Evolutionary conservation across 1,140 invertebrate genomes (phyloP).

Genomic region (Drosophila sproati): DNA sequence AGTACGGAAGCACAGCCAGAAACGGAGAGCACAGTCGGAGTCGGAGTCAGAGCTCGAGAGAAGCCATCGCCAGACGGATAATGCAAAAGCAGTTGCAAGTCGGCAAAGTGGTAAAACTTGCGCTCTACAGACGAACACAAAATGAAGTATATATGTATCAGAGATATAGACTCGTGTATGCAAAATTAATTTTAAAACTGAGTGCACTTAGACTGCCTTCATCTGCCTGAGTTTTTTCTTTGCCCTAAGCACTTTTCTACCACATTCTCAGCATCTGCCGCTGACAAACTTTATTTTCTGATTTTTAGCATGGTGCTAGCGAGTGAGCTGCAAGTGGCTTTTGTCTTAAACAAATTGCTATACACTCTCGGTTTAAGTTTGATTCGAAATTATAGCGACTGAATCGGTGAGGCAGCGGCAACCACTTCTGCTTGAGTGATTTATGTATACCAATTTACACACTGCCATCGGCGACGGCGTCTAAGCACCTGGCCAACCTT

Average conservation of each 20-base stretch:
- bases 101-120: slow-evolving; percentile 74
- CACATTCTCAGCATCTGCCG: slow-evolving; percentile 12
- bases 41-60: slow-evolving; percentile 25
- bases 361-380: slow-evolving; percentile 79
- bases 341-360: slow-evolving; percentile 82
- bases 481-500: slow-evolving; percentile 35
- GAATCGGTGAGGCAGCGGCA: slow-evolving; percentile 33
- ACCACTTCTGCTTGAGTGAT: slow-evolving; percentile 79
- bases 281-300: slow-evolving; percentile 62
- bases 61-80: slow-evolving; percentile 30
- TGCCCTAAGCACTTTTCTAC: neutral
- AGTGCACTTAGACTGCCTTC: slow-evolving; percentile 60
- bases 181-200: slow-evolving; percentile 80
- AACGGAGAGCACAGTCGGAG: neutral
- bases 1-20: slow-evolving; percentile 11
- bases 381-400: slow-evolving; percentile 73
- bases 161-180: slow-evolving; percentile 40
- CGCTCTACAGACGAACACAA: slow-evolving; percentile 1
- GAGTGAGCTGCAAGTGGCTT: slow-evolving; percentile 57
- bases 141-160: slow-evolving; percentile 10
- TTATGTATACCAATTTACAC: slow-evolving; percentile 80
- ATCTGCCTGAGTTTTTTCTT: slow-evolving; percentile 19
- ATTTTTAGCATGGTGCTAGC: slow-evolving; percentile 14
- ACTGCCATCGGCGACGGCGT: slow-evolving; percentile 19
- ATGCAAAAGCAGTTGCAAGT: slow-evolving; percentile 38